phyloP scores from a whole-genome alignment of 1,140 invertebrate genomes.

The Procambarus virginalis region DNA sequence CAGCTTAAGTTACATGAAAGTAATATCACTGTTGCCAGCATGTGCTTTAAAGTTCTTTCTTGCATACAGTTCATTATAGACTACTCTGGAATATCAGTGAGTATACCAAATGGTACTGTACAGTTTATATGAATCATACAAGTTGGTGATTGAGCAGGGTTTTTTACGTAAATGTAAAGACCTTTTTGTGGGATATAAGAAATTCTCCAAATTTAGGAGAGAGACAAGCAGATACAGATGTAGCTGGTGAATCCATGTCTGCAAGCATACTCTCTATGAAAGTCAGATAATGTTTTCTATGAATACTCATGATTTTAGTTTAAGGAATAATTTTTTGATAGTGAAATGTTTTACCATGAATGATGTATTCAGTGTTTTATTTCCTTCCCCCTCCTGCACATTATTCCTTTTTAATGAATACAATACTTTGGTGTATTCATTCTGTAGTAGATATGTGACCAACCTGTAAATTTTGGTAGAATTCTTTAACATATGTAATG shows the following conservation, averaged over 20 bases:
- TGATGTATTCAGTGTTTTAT: neutral
- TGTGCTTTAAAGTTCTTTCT: too few species aligned
- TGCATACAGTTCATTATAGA: too few species aligned
- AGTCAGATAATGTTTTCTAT: neutral
- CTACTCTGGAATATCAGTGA: too few species aligned
- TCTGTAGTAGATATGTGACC: too few species aligned
- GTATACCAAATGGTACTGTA: too few species aligned
- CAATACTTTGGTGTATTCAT: too few species aligned
- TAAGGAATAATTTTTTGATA: neutral
- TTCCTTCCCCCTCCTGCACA: neutral
- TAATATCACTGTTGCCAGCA: too few species aligned
- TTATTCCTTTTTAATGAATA: neutral
- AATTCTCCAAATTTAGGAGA: neutral
- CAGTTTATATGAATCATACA: too few species aligned
- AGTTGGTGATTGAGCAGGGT: too few species aligned
- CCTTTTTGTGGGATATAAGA: neutral
- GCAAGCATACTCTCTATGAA: neutral
- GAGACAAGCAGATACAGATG: neutral
- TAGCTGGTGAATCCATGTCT: neutral
- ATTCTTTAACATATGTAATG: neutral
- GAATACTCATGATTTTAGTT: constrained; percentile 7
- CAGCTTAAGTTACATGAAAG: too few species aligned
- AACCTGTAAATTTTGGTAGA: neutral
- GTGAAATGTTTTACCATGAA: neutral
- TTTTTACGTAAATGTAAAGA: neutral